Conservation (phyloP, 2,888 invertebrate species). For the Eupithecia abbreviata region DNA sequence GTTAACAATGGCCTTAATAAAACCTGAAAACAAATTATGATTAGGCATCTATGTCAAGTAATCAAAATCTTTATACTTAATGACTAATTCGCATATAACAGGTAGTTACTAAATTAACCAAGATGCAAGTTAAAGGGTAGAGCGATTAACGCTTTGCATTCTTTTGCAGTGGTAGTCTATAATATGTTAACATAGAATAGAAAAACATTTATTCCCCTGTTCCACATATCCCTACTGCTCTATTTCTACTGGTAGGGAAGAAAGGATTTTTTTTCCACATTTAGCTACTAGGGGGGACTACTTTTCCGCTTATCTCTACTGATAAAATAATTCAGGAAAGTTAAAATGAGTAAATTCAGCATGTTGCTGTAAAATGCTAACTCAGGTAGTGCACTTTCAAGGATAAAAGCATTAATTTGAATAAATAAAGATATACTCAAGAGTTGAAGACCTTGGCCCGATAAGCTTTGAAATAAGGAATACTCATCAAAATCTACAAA, state of each 20-base stretch:
- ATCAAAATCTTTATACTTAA: not conserved
- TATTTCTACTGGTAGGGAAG: no score
- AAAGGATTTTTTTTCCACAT: no score
- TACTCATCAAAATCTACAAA: not conserved
- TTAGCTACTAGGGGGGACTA: no score
- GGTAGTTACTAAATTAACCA: not conserved
- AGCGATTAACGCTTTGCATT: not conserved
- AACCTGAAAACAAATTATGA: not conserved
- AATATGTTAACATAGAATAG: no score
- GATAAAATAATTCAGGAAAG: no score
- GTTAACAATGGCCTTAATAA: not conserved
- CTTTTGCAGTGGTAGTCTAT: no score
- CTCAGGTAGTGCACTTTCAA: not conserved
- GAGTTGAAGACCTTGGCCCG: no score
- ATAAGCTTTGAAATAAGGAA: not conserved
- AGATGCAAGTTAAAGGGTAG: not conserved
- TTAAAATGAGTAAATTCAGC: no score
- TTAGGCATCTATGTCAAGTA: not conserved
- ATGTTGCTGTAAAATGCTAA: not conserved
- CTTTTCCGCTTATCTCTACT: no score
- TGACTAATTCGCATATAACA: conserved; percentile 1
- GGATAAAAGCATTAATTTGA: not conserved
- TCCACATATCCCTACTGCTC: no score
- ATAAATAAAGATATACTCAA: not conserved
- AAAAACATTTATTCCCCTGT: no score